Percentiles rank a stretch among this genome's conserved stretches.
Evolutionary conservation across 2,113 vertebrate species (phyloP).

Genomic region (Sorex fumeus): DNA sequence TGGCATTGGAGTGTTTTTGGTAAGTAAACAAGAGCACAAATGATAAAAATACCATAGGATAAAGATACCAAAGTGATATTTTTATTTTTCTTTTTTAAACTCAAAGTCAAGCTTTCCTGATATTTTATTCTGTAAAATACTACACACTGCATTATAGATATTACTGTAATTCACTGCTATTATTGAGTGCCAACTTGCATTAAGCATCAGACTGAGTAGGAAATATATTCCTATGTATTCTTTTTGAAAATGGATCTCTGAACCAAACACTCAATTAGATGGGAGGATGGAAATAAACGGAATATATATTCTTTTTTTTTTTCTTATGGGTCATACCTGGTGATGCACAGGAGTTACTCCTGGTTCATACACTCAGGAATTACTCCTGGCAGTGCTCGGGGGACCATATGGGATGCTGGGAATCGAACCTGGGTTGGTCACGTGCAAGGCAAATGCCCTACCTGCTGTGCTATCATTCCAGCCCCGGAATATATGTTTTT

Average conservation of each 20-base stretch:
- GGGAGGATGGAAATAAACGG: neutral
- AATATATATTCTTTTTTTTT: neutral
- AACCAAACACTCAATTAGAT: neutral
- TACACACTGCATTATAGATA: neutral
- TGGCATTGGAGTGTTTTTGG: neutral
- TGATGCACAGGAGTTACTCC: no score
- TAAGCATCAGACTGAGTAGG: neutral
- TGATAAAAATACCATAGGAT: neutral
- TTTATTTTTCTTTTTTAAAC: neutral
- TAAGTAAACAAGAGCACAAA: neutral
- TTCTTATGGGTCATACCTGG: no score
- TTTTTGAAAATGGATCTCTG: conserved; percentile 12
- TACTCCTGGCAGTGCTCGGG: no score
- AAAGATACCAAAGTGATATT: neutral
- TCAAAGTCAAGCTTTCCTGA: neutral
- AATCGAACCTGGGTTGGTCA: no score
- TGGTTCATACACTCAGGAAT: no score
- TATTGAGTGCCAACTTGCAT: neutral
- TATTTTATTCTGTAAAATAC: neutral
- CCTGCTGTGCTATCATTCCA: no score
- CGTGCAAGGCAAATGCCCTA: no score
- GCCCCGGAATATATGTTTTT: no score
- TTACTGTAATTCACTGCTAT: neutral
- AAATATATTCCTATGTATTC: neutral
- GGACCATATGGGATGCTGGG: no score